Base-by-base conservation (phyloP, 2,888 invertebrate species). In the Hirtodrosophila cameraria region DNA sequence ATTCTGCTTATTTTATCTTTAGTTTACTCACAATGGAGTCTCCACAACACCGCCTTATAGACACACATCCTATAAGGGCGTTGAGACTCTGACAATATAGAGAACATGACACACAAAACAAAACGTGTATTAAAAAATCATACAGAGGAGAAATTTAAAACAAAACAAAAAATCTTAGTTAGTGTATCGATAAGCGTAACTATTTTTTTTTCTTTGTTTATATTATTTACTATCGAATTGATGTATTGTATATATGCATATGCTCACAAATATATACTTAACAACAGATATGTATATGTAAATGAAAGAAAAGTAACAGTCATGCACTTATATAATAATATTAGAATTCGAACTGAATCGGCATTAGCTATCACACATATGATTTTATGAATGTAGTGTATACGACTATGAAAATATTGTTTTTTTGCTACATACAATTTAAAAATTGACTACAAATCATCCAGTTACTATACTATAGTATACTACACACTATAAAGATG, bases 1-100 rank as follows among this genome's bases (percentile, higher is more conserved):
- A 33, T 48, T 54, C 31, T 61, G 68, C 63, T 63, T 80, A 79
- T 54, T 66, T 80, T 74, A 57, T 54, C 57, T 70, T 79, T 82
- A 86, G 79, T 79, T 79, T 89, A 90, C 89, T 89, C 89, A 90
- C 89, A 89, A 89, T 77, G 84, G 86, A 88, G 83, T 88, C 86
- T 77, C 88, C 86, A 87, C 88, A 89, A 89, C 90, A 88, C 89
- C 89, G 86, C 87, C 88, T 88, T 81, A 86, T 71, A 74, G 86
- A 75, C 69, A 85, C 84, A 86, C 83, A 79, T 75, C 82, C 39
- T 75, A 82, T 85, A 88, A 82, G 87, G 74, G 85, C 75, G 68
- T 86, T 88, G 85, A 88, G 77, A 88, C 81, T 75, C 86, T 76
- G 83, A 78, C 69, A 77, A 73, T 77, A 86, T 86, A 58, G 66